phyloP scores from a whole-genome alignment of 2,797 vertebrate species.

The Typhlichthys eigenmanni region DNA sequence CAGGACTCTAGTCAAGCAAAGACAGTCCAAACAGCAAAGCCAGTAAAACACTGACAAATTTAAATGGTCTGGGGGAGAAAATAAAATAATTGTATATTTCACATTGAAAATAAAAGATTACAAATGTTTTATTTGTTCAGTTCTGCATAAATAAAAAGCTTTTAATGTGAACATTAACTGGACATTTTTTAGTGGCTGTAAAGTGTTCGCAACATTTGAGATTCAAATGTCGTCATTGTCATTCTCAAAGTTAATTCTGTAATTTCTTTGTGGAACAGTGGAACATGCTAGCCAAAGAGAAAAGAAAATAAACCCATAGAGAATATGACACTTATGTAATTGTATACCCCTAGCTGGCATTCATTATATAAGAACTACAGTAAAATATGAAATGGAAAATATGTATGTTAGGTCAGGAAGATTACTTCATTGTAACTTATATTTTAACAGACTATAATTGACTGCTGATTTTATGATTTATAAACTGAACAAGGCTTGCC shows the following conservation, averaged over 20 bases:
- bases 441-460: constrained; percentile 18
- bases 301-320: background rate
- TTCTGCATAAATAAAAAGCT: constrained; percentile 36
- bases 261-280: background rate
- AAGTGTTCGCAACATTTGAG: too few relatives aligned
- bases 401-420: too few relatives aligned
- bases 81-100: background rate
- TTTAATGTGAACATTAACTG: constrained; percentile 49
- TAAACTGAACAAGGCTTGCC: constrained; percentile 5
- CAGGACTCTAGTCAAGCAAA: constrained; percentile 75
- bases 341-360: background rate
- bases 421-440: constrained; percentile 11
- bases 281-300: background rate
- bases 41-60: constrained; percentile 54
- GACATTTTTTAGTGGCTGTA: constrained; percentile 28
- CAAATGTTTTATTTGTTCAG: constrained; percentile 19
- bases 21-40: constrained; percentile 74
- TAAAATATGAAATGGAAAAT: too few relatives aligned
- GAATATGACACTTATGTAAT: background rate
- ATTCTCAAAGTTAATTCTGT: background rate
- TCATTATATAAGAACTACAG: too few relatives aligned
- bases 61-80: background rate
- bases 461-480: constrained; percentile 8
- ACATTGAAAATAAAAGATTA: background rate
- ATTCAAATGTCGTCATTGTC: too few relatives aligned